Evolutionary conservation across 2,113 vertebrate genomes (phyloP).

Genomic region (Psilopogon haemacephalus): DNA sequence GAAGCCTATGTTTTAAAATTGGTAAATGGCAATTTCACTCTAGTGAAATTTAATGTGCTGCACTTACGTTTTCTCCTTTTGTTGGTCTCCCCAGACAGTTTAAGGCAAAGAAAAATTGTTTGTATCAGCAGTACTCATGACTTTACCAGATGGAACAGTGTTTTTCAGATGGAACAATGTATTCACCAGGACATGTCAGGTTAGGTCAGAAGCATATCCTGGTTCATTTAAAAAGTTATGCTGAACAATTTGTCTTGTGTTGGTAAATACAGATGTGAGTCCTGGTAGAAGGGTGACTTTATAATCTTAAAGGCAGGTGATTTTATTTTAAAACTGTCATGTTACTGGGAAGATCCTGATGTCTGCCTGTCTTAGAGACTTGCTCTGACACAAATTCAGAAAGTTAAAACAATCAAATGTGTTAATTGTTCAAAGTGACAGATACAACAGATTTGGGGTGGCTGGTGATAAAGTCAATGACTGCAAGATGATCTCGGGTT

Average conservation of each 20-base stretch:
- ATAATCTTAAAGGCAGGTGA: background rate
- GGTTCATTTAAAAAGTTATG: background rate
- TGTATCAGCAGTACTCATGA: accelerated
- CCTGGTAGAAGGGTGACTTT: background rate
- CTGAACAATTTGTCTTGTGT: background rate
- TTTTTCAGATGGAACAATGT: background rate
- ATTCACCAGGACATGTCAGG: background rate
- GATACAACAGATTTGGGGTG: too few species aligned
- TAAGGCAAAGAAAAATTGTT: background rate
- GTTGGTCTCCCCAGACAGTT: background rate
- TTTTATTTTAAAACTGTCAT: background rate
- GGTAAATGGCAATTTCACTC: background rate
- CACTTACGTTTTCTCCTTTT: background rate
- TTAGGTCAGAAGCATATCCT: background rate
- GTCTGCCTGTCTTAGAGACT: too few species aligned
- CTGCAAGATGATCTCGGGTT: too few species aligned
- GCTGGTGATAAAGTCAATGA: too few species aligned
- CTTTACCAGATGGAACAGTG: background rate
- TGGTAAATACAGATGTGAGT: background rate
- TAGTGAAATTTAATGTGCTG: background rate
- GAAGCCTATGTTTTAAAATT: background rate
- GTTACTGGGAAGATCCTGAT: too few species aligned
- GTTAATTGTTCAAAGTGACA: too few species aligned
- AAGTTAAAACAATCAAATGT: too few species aligned
- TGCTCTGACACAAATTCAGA: too few species aligned